Evolutionary conservation across 2,888 invertebrate species (phyloP).

Genomic region (Drosophila neonasuta): DNA sequence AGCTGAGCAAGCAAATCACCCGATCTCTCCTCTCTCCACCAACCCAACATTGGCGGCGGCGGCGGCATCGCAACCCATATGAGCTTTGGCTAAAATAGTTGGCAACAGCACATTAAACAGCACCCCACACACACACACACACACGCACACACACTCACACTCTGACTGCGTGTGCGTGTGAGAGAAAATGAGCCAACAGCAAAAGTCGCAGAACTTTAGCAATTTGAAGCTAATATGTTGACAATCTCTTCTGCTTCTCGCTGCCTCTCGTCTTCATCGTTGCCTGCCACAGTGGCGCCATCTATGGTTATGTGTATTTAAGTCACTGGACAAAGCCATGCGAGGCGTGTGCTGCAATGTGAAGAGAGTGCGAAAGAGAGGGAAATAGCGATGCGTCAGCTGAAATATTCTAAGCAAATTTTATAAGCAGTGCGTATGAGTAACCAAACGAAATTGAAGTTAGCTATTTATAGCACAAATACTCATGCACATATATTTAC

Average conservation of each 20-base stretch:
- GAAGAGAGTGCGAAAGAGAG: neutral
- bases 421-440: neutral
- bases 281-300: constrained; percentile 59
- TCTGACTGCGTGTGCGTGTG: constrained; percentile 33
- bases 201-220: constrained; percentile 78
- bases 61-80: constrained; percentile 62
- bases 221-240: constrained; percentile 78
- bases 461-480: too few relatives aligned
- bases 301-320: constrained; percentile 73
- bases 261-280: constrained; percentile 27
- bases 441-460: too few relatives aligned
- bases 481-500: too few relatives aligned
- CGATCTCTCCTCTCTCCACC: constrained; percentile 28
- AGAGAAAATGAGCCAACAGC: constrained; percentile 70
- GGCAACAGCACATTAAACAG: constrained; percentile 79
- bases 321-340: constrained; percentile 67
- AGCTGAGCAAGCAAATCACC: constrained; percentile 75
- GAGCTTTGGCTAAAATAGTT: constrained; percentile 79
- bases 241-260: constrained; percentile 62
- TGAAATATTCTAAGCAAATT: constrained; percentile 1
- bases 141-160: constrained; percentile 28
- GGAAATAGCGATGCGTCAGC: constrained; percentile 38
- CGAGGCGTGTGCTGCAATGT: neutral
- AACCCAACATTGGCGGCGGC: constrained; percentile 45
- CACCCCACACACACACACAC: constrained; percentile 16